phyloP scores from a whole-genome alignment of 23 tunicate species.

The Ciona savignyi region DNA sequence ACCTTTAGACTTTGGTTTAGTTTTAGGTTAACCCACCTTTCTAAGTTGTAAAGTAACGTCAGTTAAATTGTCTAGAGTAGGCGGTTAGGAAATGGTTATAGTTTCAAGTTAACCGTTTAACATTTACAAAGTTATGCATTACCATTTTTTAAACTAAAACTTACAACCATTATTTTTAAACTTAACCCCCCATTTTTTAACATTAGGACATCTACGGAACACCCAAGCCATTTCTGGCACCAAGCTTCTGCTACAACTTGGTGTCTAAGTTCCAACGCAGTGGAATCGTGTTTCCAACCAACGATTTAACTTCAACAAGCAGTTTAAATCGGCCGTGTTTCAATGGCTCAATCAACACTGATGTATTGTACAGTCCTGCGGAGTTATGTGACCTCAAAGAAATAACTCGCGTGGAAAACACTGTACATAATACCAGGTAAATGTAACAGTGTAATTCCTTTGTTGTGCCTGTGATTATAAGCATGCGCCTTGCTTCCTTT shows the following conservation, averaged over 20 bases:
- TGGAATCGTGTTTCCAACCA: not conserved
- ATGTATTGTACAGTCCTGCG: conserved; percentile 27
- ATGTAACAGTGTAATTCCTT: too few species aligned
- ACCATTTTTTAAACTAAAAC: too few species aligned
- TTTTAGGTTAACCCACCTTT: not conserved
- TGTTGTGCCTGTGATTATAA: too few species aligned
- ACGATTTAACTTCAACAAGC: not conserved
- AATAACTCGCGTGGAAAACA: not conserved
- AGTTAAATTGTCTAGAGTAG: too few species aligned
- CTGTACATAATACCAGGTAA: not conserved
- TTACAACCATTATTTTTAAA: too few species aligned
- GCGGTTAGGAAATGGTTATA: too few species aligned
- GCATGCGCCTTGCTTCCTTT: too few species aligned
- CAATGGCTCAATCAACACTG: conserved; percentile 23
- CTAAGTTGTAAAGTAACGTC: too few species aligned
- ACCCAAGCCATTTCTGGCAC: conserved; percentile 19
- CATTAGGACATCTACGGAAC: not conserved
- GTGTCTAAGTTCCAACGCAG: not conserved
- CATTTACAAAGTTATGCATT: too few species aligned
- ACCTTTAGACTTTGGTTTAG: too few species aligned
- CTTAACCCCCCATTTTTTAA: too few species aligned
- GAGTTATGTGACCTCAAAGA: not conserved
- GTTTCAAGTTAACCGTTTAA: too few species aligned
- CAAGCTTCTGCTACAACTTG: conserved; percentile 49
- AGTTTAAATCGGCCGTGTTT: conserved; percentile 34